Base-by-base conservation (phyloP, 2,888 invertebrate species). In the Eumerus sabulonum region DNA sequence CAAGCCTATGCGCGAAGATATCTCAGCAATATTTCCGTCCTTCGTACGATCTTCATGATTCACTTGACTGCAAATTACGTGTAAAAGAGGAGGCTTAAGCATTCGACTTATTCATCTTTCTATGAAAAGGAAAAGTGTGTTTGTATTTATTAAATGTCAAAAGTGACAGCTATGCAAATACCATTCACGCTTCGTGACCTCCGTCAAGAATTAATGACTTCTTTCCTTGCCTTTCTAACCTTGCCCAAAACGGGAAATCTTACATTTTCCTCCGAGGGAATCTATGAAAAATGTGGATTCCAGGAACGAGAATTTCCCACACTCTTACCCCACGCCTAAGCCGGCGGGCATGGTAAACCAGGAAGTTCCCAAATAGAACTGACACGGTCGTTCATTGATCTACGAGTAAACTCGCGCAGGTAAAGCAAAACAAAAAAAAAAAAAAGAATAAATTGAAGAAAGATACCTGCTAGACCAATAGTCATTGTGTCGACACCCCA, bases 241-340 rank as follows among this genome's bases (percentile, higher is more conserved):
- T 27, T 27, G 27, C 27, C 40, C 40, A 40, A 40, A 40, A n/a
- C n/a, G n/a, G 40, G 42, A 59, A 47, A 27, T 53, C 7, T 13
- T 45, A 0, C 13, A 18, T 27, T 36, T 68, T 36, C 13, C 45
- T 53, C n/a, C 36, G 44, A 44, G 17, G 47, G 50, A 56, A 48
- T 9, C n/a, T 11, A 62, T 40, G 42, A 62, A 67, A 76, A 62
- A 56, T 45, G 27, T 60, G 17, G 44, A 59, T 79, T 79, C 79
- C 64, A 44, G 40, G 79, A 79, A 77, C 56, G 48, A 18, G 51
- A 74, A 70, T 54, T 79, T 79, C 79, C 79, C 79, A 79, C 79
- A 79, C 79, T 79, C 35, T 74, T 68, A 54, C 74, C 64, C 68
- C 70, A 63, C 48, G 57, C 1, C 36, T 40, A 50, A 57, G 45